Base-by-base conservation (phyloP, 2,888 invertebrate species). In the Drosophila paracracens region DNA sequence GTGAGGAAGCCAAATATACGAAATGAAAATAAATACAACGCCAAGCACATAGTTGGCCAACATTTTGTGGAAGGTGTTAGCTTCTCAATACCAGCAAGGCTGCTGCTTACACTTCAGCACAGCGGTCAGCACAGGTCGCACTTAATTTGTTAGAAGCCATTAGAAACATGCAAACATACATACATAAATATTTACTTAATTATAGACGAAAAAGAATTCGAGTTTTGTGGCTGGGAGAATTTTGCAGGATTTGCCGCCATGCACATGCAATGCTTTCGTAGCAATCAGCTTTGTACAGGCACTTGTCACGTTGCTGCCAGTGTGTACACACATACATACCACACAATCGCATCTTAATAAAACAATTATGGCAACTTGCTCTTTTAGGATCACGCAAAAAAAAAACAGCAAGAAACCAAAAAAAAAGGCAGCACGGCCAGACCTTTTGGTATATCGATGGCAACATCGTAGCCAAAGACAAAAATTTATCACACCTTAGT, bases 401-500 rank as follows among this genome's bases (percentile, higher is more conserved):
- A 67, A 53, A 5, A 38, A 35, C 35, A 25, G 25, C 46, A 4
- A 16, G 46, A n/a, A 18, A 33, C 21, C 8, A 35, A 16, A 46
- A 68, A 52, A 52, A 29, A 53, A 54, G 56, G 46, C 51, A 54
- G 53, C 56, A 63, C 56, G 58, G 61, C 57, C n/a, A 79, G 82
- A 76, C 81, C 79, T 82, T 81, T 81, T 51, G 60, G 60, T 77
- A 68, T 81, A 79, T 81, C 79, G 77, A 81, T 79, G 81, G 67
- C 59, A 76, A 61, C 31, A 48, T 62, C 57, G 59, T 36, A 58
- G 64, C 43, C 67, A 78, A 72, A 76, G 70, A 79, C 76, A 80
- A 82, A 89, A 84, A 90, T 90, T 90, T 89, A 88, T 88, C 88
- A 88, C 88, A 90, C 88, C 88, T 88, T 88, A 90, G 90, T 88